Base-by-base conservation (phyloP, 2,888 invertebrate genomes). In the Opisthograptis luteolata region DNA sequence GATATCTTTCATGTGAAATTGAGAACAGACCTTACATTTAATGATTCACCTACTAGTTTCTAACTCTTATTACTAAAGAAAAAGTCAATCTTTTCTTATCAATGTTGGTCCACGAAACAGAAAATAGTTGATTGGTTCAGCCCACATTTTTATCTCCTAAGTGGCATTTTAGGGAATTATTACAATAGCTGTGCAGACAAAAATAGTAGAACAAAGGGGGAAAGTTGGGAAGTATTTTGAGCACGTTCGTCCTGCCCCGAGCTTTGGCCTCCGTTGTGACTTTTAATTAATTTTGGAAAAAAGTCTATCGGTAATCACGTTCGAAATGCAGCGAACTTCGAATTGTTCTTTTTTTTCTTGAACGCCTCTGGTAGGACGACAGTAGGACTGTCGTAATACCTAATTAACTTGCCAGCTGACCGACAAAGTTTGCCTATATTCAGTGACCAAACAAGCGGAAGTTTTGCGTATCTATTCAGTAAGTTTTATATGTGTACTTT, bases 251-350 rank as follows among this genome's bases (percentile, higher is more conserved):
- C 67, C 69, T 60, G 66, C 68, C 70, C 67, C 66, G 60, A 64
- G 71, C 64, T 68, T 51, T 58, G 61, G 66, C 60, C 63, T 60
- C 66, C 61, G 69, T 64, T 69, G 74, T 70, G 76, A 80, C 77
- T 82, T 84, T 85, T 84, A 84, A 82, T 85, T 81, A 87, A 81
- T 87, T 83, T 76, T 70, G 64, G 68, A 84, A 83, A 82, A 84
- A 84, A 77, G 69, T 71, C 74, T 66, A 70, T 71, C 67, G 64
- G 66, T 79, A 76, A 79, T 78, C 70, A 75, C 73, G 68, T 64
- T 58, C 65, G 48, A 69, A 73, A 66, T 70, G 63, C 60, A 55
- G 50, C 45, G 62, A 68, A 64, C 62, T 72, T 60, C 43, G 45
- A 40, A 45, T 49, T 45, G 44, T 43, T 62, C 22, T 57, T 48